phyloP scores from a whole-genome alignment of 2,888 invertebrate species.

The Taphrorychus bicolor region DNA sequence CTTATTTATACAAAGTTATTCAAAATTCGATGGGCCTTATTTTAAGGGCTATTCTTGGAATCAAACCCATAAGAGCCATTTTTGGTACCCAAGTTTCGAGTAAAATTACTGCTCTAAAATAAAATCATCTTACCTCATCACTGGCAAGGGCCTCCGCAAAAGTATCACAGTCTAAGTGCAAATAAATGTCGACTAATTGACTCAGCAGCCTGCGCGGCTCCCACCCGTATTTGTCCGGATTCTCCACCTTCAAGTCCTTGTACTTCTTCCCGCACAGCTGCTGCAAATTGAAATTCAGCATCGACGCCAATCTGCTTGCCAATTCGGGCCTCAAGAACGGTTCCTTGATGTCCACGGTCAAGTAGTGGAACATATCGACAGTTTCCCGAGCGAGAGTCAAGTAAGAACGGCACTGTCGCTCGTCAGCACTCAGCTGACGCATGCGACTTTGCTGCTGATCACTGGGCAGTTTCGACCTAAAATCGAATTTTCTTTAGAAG shows the following conservation, averaged over 20 bases:
- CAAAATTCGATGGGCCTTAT: too few relatives aligned
- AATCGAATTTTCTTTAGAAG: too few relatives aligned
- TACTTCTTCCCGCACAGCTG: constrained; percentile 97
- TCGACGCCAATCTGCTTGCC: constrained; percentile 89
- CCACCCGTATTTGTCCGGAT: constrained; percentile 97
- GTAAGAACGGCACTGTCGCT: constrained; percentile 88
- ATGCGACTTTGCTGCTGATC: constrained; percentile 78
- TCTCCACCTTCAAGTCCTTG: constrained; percentile 79
- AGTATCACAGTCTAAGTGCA: constrained; percentile 91
- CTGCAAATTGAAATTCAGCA: constrained; percentile 97
- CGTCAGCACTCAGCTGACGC: constrained; percentile 82
- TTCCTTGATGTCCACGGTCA: constrained; percentile 92
- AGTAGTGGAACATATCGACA: constrained; percentile 97
- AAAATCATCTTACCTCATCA: constrained; percentile 77
- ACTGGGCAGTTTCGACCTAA: constrained; percentile 62
- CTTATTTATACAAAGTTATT: too few relatives aligned
- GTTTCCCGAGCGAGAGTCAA: constrained; percentile 93
- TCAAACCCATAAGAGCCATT: too few relatives aligned
- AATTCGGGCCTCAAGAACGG: constrained; percentile 94
- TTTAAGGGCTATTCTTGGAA: too few relatives aligned
- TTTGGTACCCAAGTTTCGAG: neutral
- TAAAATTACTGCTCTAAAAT: neutral
- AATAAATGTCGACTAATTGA: constrained; percentile 94
- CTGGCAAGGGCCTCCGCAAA: constrained; percentile 93
- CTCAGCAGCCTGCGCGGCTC: constrained; percentile 91